phyloP scores from a whole-genome alignment of 2,797 vertebrate genomes.

The Zalophus californianus region DNA sequence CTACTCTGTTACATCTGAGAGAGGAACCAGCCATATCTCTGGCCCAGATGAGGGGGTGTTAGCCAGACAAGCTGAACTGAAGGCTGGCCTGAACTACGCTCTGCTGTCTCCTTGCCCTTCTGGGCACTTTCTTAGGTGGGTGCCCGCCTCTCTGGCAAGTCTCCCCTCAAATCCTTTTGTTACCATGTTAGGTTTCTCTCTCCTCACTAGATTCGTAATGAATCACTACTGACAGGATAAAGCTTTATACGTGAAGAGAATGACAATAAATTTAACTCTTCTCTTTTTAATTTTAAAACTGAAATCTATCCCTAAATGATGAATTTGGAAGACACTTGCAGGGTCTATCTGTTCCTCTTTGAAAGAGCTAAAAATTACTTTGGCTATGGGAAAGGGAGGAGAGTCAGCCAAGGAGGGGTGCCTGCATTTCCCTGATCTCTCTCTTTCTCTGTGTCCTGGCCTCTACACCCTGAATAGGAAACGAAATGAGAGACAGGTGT shows the following conservation, averaged over 20 bases:
- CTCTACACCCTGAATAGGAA: background rate
- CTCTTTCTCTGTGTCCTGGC: background rate
- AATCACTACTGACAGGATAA: background rate
- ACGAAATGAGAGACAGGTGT: background rate
- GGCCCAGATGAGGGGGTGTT: background rate
- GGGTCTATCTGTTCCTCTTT: background rate
- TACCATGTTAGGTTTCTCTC: background rate
- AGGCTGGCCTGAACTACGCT: background rate
- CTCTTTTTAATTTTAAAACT: slow-evolving; percentile 14
- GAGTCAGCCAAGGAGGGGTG: background rate
- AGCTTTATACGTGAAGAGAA: background rate
- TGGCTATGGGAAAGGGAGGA: background rate
- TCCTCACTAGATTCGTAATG: background rate
- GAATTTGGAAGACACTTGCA: background rate
- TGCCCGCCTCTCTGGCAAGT: background rate
- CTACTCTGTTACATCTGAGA: background rate
- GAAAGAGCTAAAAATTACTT: slow-evolving; percentile 23
- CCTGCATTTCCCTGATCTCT: background rate
- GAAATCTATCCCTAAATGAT: background rate
- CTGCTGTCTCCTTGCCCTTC: background rate
- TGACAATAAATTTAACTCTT: background rate
- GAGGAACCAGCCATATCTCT: too few species aligned
- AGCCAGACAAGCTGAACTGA: too few species aligned
- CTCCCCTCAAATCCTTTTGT: background rate
- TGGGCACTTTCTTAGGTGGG: background rate